Evolutionary conservation across 1,140 invertebrate species (phyloP).

Genomic region (Achatina immaculata): DNA sequence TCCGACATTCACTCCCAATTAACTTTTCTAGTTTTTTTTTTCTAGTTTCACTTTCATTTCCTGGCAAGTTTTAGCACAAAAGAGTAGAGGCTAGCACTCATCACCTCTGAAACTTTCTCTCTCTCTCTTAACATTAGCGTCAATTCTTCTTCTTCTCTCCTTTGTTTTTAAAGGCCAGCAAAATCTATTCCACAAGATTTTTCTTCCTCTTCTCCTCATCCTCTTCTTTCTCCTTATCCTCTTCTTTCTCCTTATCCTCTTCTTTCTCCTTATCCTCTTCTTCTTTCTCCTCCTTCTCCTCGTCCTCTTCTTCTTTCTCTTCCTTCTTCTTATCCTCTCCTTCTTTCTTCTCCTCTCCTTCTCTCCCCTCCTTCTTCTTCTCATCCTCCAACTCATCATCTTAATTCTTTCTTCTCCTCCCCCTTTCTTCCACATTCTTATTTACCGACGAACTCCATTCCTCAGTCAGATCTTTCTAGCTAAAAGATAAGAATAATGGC

Average conservation of each 20-base stretch:
- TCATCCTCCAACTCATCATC: not conserved
- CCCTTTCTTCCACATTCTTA: not conserved
- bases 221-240: slow-evolving; percentile 2
- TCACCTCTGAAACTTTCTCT: too few relatives aligned
- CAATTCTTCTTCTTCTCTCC: not conserved
- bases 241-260: not conserved
- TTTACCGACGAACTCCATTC: too few relatives aligned
- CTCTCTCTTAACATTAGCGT: not conserved
- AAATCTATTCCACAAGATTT: not conserved
- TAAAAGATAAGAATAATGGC: too few relatives aligned
- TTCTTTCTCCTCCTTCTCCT: not conserved
- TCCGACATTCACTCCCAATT: not conserved
- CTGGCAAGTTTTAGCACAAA: too few relatives aligned
- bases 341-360: not conserved
- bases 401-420: not conserved
- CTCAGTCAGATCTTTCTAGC: too few relatives aligned
- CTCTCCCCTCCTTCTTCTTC: not conserved
- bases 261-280: slow-evolving; percentile 13
- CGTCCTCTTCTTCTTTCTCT: not conserved
- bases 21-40: not conserved
- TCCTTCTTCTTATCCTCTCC: not conserved
- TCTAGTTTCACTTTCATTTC: too few relatives aligned
- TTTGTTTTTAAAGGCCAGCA: not conserved
- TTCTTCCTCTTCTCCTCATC: not conserved
- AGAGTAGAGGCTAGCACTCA: too few relatives aligned